These are phyloP conservation scores for Drosophila murphyi DNA, from an alignment of 1,140 invertebrate species.

Conservation along the genomic window DNA sequence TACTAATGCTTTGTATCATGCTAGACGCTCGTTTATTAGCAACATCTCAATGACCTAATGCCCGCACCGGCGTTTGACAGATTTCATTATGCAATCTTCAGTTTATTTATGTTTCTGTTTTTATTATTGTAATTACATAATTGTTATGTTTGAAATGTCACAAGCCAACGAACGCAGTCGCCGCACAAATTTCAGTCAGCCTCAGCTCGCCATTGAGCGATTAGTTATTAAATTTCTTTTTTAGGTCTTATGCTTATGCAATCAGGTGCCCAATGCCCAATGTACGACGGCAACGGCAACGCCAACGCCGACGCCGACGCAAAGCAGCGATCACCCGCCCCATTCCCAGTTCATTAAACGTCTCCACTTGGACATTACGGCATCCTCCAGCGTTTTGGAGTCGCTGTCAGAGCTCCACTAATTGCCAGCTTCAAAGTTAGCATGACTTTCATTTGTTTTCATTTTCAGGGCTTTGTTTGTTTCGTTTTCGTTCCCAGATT, in stretches of 20 bases:
- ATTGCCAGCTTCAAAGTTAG: conserved; percentile 37
- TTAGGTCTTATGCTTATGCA: conserved; percentile 29
- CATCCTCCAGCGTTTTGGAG: conserved; percentile 13
- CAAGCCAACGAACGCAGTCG: conserved; percentile 63
- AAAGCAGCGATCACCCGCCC: background rate
- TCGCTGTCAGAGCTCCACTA: conserved; percentile 22
- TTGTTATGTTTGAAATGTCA: conserved; percentile 74
- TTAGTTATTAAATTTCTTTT: conserved; percentile 66
- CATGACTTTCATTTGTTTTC: conserved; percentile 42
- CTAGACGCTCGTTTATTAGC: conserved; percentile 72
- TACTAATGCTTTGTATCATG: conserved; percentile 58
- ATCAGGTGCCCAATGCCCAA: conserved; percentile 13
- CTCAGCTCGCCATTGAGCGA: conserved; percentile 50
- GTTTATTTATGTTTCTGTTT: conserved; percentile 45
- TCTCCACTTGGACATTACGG: conserved; percentile 27
- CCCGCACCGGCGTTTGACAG: conserved; percentile 33
- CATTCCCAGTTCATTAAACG: conserved; percentile 44
- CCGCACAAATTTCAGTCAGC: conserved; percentile 27
- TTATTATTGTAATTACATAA: conserved; percentile 65
- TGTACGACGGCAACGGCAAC: background rate
- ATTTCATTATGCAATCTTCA: conserved; percentile 57
- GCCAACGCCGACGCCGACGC: background rate
- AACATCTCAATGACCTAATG: conserved; percentile 59
- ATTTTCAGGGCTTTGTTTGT: conserved; percentile 16
- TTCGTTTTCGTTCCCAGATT: conserved; percentile 20